Evolutionary conservation across 2,113 vertebrate genomes (phyloP).

Genomic region (Zapornia atra): DNA sequence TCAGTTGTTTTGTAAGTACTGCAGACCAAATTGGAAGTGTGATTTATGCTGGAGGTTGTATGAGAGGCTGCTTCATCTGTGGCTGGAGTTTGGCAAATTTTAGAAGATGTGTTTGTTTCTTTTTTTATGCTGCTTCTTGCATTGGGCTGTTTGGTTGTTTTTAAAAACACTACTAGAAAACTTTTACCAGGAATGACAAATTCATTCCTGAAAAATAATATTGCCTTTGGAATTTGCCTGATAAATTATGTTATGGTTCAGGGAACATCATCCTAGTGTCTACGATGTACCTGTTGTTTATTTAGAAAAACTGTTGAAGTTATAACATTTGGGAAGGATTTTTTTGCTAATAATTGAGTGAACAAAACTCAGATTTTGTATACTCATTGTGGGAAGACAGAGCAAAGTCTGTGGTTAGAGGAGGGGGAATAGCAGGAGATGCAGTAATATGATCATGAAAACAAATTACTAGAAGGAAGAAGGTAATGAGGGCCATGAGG

Average conservation of each 20-base stretch:
- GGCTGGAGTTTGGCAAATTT: background rate
- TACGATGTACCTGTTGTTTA: background rate
- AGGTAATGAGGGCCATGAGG: background rate
- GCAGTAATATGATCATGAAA: background rate
- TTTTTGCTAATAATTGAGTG: background rate
- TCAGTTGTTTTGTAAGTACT: background rate
- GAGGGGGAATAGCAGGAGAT: background rate
- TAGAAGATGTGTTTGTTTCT: background rate
- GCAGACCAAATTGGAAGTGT: background rate
- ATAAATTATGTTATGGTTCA: background rate
- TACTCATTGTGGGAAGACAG: background rate
- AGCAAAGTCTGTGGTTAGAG: background rate
- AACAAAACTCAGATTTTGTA: background rate
- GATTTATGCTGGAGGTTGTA: background rate
- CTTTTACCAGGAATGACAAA: background rate
- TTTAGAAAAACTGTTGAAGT: background rate
- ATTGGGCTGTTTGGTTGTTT: background rate
- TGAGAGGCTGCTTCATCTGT: background rate
- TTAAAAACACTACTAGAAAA: background rate
- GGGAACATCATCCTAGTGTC: background rate
- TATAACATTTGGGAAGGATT: background rate
- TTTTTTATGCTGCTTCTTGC: background rate
- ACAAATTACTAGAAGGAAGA: background rate
- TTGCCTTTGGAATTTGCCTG: background rate
- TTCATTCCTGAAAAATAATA: background rate